Conservation (phyloP, 2,113 vertebrate species). For the Clarias batrachus region DNA sequence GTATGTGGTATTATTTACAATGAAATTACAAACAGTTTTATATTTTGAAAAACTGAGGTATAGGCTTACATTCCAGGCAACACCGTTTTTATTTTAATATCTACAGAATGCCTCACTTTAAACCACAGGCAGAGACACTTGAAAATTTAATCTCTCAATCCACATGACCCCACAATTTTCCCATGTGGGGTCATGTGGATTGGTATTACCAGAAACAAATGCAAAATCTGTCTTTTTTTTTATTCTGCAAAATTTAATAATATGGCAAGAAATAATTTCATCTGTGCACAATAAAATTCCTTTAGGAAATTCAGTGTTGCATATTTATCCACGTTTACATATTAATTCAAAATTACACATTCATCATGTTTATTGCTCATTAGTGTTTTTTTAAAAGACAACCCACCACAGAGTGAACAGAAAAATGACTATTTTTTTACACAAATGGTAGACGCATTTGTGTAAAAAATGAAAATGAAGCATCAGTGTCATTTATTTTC, state of each 20-base stretch:
- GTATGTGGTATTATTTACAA: not conserved
- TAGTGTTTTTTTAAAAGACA: not conserved
- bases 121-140: not conserved
- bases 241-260: not conserved
- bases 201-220: not conserved
- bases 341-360: not conserved
- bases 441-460: not conserved
- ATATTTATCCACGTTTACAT: constrained; percentile 1
- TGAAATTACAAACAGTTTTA: not conserved
- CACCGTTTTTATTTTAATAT: not conserved
- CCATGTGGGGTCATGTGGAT: not conserved
- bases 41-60: not conserved
- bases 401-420: not conserved
- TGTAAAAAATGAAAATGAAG: not conserved
- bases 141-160: not conserved
- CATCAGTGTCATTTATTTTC: not conserved
- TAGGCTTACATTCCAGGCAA: not conserved
- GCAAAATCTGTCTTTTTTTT: not conserved
- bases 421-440: not conserved
- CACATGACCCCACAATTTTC: not conserved
- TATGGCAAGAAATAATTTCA: not conserved
- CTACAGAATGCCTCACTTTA: not conserved
- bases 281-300: not conserved
- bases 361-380: not conserved
- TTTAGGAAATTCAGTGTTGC: not conserved